Percentiles rank a stretch among this genome's conserved stretches.
These are phyloP conservation scores for Timandra comae DNA, from an alignment of 2,888 invertebrate species.

Conservation along the genomic window DNA sequence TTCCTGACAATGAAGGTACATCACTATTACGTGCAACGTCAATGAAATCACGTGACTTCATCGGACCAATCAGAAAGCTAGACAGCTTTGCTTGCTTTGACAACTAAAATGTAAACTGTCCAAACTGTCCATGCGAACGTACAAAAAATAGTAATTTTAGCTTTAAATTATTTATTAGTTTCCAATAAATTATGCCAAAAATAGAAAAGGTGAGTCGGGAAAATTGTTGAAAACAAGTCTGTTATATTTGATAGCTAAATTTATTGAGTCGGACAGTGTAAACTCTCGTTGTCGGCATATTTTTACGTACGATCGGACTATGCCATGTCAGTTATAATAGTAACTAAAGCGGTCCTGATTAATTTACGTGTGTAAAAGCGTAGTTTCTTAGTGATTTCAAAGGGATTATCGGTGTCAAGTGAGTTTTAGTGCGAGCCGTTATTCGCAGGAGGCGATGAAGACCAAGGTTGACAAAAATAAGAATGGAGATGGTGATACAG, in stretches of 20 bases:
- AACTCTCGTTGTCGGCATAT: slow-evolving; percentile 37
- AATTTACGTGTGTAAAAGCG: slow-evolving; percentile 56
- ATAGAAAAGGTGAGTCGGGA: slow-evolving; percentile 51
- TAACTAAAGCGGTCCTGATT: slow-evolving; percentile 47
- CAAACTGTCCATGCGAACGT: slow-evolving; percentile 47
- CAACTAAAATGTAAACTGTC: slow-evolving; percentile 48
- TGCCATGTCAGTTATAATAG: slow-evolving; percentile 69
- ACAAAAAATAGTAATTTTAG: slow-evolving; percentile 44
- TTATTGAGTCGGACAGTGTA: slow-evolving; percentile 24
- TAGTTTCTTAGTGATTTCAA: slow-evolving; percentile 43
- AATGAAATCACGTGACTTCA: slow-evolving; percentile 47
- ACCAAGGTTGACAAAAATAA: slow-evolving; percentile 77
- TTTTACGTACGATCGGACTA: slow-evolving; percentile 39
- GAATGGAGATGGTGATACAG: slow-evolving; percentile 72
- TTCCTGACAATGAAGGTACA: no score
- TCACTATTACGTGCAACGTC: slow-evolving; percentile 42
- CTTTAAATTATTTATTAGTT: slow-evolving; percentile 40
- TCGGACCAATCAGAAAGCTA: slow-evolving; percentile 34
- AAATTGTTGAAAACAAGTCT: slow-evolving; percentile 18
- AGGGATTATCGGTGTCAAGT: slow-evolving; percentile 41
- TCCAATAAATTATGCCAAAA: slow-evolving; percentile 39
- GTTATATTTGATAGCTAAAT: slow-evolving; percentile 8
- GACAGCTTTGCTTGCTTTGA: slow-evolving; percentile 29
- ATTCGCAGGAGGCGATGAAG: slow-evolving; percentile 76
- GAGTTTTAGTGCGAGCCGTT: slow-evolving; percentile 55